These are phyloP conservation scores for Drosophila algonquin DNA, from an alignment of 2,888 invertebrate species.

Conservation along the genomic window DNA sequence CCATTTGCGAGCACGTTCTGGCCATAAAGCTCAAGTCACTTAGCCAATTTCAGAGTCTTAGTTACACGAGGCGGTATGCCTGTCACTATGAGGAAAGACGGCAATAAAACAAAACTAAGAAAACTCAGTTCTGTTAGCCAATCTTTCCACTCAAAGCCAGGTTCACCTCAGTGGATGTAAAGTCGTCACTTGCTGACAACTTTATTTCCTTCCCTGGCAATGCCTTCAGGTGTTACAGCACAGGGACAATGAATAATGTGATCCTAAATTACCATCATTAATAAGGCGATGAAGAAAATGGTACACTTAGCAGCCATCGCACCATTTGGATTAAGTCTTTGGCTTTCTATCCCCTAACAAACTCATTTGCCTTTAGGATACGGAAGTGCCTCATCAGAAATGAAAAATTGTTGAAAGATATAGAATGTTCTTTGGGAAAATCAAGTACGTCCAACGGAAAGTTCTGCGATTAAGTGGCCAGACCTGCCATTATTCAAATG, in stretches of 20 bases:
- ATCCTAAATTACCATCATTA: constrained; percentile 50
- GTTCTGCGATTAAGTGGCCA: constrained; percentile 8
- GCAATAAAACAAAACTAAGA: constrained; percentile 15
- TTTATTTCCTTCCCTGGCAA: constrained; percentile 50
- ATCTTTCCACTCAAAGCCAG: constrained; percentile 11
- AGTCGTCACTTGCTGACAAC: constrained; percentile 63
- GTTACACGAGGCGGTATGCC: constrained; percentile 33
- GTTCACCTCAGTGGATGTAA: constrained; percentile 42
- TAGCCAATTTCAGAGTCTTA: constrained; percentile 54
- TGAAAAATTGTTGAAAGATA: constrained; percentile 48
- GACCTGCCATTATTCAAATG: constrained; percentile 22
- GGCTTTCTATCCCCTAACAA: constrained; percentile 8
- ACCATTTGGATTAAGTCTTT: constrained; percentile 28
- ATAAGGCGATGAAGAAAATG: constrained; percentile 22
- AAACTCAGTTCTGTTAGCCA: neutral
- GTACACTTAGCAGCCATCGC: constrained; percentile 3
- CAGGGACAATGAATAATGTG: constrained; percentile 27
- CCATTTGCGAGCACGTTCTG: constrained; percentile 28
- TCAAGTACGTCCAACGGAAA: constrained; percentile 16
- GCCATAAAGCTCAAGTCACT: constrained; percentile 47
- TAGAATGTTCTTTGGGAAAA: constrained; percentile 28
- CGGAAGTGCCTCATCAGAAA: constrained; percentile 46
- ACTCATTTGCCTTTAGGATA: constrained; percentile 49
- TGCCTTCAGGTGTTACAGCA: neutral
- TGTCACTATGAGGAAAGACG: neutral